Percentiles rank a stretch among this genome's conserved stretches.
Evolutionary conservation across 2,797 vertebrate genomes (phyloP).

Genomic region (Chromis chromis): DNA sequence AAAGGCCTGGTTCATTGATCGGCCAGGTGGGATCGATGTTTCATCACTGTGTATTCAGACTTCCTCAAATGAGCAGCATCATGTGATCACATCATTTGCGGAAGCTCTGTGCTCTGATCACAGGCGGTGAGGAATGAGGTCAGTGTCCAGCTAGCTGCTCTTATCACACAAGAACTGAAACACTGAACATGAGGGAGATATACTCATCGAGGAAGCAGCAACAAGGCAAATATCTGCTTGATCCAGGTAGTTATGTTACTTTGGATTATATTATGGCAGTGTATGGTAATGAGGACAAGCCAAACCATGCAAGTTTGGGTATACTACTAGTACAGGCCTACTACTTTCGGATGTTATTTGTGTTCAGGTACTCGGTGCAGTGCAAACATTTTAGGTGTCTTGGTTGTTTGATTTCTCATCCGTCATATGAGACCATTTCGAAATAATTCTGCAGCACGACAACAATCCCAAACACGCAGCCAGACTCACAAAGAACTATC

Average conservation of each 20-base stretch:
- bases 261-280: no score
- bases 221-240: constrained; percentile 13
- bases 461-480: background rate
- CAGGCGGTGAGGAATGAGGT: constrained; percentile 51
- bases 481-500: constrained; percentile 9
- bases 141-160: constrained; percentile 51
- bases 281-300: background rate
- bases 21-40: constrained; percentile 79
- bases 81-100: constrained; percentile 75
- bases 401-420: background rate
- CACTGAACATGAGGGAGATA: constrained; percentile 44
- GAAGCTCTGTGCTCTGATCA: constrained; percentile 63
- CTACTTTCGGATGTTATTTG: constrained; percentile 4
- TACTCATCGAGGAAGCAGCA: constrained; percentile 37
- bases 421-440: background rate
- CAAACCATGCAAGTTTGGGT: background rate
- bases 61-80: constrained; percentile 73
- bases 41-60: constrained; percentile 80
- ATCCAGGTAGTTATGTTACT: constrained; percentile 15
- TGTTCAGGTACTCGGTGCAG: background rate
- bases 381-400: background rate
- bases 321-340: background rate
- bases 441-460: background rate
- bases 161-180: constrained; percentile 50
- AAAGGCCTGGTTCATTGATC: constrained; percentile 70